Evolutionary conservation across 2,797 vertebrate species (phyloP), one percentile per base, ranked within the genome.

Genomic region (Adelosebastes latens): DNA sequence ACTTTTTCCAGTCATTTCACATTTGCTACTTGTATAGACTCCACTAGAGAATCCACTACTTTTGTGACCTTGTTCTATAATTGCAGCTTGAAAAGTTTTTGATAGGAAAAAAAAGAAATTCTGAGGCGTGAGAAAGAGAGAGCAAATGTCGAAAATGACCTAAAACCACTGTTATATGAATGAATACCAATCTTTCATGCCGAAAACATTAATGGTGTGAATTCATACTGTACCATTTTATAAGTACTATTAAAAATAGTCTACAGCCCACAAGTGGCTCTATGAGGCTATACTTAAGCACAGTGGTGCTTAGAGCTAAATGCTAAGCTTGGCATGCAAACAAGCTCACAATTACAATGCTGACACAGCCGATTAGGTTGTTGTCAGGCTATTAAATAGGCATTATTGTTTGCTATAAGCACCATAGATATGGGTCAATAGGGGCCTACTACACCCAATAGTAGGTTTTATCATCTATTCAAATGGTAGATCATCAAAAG

Each of bases 61-160:
- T 78, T 52, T 60, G 13, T 79, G 69, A 79, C 66, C 59, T 72
- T 77, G 56, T 71, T 73, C 53, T 55, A 22, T 79, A 75, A 75
- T 81, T 83, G 42, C 49, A 36, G 58, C 14, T 70, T 61, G 66
- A 80, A 77, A 56, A 63, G 22, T 64, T 63, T 80, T 72, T 69
- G 27, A 79, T 49, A 16, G 39, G 58, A 60, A 60, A 58, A 78
- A 49, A 31, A 12, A 31, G 58, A 42, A 12, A 77, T 27, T 71
- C 52, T 34, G 4, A 75, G 10, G 8, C n/a, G 2, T 18, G 29
- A 31, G 16, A 82, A 56, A 76, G 18, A 79, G 14, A 60, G 36
- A 66, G 36, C 22, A 56, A 62, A 72, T 59, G 4, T 63, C 29
- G 75, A 8, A 39, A 72, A 12, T 53, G 36, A 76, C 34, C 20